Conservation (phyloP, 2,888 invertebrate species). For the Drosophila mulleri region DNA sequence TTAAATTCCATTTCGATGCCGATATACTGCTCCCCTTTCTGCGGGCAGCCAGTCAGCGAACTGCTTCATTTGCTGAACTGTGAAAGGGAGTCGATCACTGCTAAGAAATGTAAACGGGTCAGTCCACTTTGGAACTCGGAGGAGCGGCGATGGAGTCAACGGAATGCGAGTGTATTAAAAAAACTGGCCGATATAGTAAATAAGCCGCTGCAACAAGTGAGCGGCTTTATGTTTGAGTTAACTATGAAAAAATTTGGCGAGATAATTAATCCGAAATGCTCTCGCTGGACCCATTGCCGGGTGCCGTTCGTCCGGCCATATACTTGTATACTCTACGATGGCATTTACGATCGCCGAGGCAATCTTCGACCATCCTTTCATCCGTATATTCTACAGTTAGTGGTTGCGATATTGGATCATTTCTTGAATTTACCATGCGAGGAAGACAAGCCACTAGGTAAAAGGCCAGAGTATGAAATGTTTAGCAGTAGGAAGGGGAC, state of each 20-base stretch:
- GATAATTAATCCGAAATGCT: slow-evolving; percentile 42
- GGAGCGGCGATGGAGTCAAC: slow-evolving; percentile 41
- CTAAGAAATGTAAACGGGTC: slow-evolving; percentile 12
- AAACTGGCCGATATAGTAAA: slow-evolving; percentile 17
- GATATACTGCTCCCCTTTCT: slow-evolving; percentile 37
- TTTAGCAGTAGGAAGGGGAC: background rate
- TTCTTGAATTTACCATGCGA: slow-evolving; percentile 32
- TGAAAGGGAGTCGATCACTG: slow-evolving; percentile 7
- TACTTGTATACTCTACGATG: slow-evolving; percentile 45
- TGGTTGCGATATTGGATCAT: slow-evolving; percentile 38
- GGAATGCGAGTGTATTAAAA: slow-evolving; percentile 26
- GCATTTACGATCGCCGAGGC: slow-evolving; percentile 45
- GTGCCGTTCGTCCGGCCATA: slow-evolving; percentile 46
- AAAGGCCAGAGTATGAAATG: background rate
- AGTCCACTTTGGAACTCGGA: slow-evolving; percentile 11
- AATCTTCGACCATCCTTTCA: slow-evolving; percentile 41
- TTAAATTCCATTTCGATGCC: slow-evolving; percentile 1
- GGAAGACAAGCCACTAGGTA: background rate
- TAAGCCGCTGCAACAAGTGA: slow-evolving; percentile 24
- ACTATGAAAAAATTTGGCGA: slow-evolving; percentile 44
- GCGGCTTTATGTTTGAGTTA: slow-evolving; percentile 40
- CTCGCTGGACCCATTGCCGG: slow-evolving; percentile 37
- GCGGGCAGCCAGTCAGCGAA: slow-evolving; percentile 19
- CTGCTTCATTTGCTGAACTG: slow-evolving; percentile 18
- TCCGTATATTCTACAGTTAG: slow-evolving; percentile 29